A percentile compares a stretch with the other conserved stretches of the same genome.
Conservation (phyloP, 1,140 invertebrate species). For the Bombus terrestris region DNA sequence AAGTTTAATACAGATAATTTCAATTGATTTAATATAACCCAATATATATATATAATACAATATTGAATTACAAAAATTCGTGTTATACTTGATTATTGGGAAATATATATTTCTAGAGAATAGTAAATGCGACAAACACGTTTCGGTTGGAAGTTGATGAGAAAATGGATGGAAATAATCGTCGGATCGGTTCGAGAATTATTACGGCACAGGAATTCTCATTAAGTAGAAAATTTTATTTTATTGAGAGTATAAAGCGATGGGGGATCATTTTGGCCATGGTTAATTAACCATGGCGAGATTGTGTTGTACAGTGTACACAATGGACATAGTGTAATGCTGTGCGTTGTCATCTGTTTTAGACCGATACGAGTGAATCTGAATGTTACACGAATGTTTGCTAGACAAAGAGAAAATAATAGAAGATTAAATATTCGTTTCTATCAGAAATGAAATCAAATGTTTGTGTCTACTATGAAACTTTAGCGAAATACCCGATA, state of each 20-base stretch:
- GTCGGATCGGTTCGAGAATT: background rate
- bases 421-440: background rate
- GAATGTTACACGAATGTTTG: background rate
- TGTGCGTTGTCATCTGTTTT: background rate
- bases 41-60: background rate
- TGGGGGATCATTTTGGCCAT: background rate
- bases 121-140: background rate
- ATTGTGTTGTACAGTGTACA: background rate
- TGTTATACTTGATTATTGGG: background rate
- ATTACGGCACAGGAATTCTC: background rate
- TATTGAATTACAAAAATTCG: background rate
- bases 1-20: background rate
- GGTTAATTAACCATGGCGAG: constrained; percentile 18
- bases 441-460: background rate
- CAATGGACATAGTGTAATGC: background rate
- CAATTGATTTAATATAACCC: background rate
- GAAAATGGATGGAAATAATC: background rate
- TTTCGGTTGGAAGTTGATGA: too few species aligned
- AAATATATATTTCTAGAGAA: background rate
- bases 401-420: background rate
- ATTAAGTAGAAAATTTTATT: background rate
- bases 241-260: background rate
- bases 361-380: background rate
- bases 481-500: background rate
- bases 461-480: background rate